Percentiles rank a stretch among this genome's conserved stretches.
Conservation (phyloP, 2,797 vertebrate species). For the Alectoris magna region DNA sequence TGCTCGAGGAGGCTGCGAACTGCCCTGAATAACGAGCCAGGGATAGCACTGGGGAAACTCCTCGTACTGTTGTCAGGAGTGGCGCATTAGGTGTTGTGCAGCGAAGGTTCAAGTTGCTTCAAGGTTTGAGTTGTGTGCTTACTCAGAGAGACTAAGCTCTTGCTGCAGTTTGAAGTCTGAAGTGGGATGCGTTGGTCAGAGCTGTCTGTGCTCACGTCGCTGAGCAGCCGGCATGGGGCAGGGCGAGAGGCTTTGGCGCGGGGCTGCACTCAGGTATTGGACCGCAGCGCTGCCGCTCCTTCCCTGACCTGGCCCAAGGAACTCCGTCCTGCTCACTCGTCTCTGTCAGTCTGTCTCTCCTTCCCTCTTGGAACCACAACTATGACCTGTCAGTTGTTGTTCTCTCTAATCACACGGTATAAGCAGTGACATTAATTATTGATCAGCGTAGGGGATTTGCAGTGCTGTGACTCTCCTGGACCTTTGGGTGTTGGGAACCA, state of each 20-base stretch:
- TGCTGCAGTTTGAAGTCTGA: background rate
- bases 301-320: background rate
- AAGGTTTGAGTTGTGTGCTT: accelerated
- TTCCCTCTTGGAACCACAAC: accelerated
- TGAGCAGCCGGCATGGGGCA: background rate
- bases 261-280: too few relatives aligned
- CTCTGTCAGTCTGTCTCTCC: background rate
- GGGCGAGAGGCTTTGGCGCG: background rate
- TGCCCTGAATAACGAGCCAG: background rate
- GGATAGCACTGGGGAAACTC: background rate
- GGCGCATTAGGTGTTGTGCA: accelerated
- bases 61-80: background rate
- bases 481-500: background rate
- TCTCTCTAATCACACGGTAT: accelerated
- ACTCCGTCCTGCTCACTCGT: accelerated
- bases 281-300: accelerated
- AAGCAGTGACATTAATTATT: background rate
- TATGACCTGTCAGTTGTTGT: background rate
- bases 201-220: background rate
- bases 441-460: accelerated
- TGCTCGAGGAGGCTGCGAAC: background rate
- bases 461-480: background rate
- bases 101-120: accelerated
- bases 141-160: accelerated
- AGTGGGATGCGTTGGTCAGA: accelerated